Base-by-base conservation (phyloP, 2,797 vertebrate species). In the Dendrocincla tyrannina region DNA sequence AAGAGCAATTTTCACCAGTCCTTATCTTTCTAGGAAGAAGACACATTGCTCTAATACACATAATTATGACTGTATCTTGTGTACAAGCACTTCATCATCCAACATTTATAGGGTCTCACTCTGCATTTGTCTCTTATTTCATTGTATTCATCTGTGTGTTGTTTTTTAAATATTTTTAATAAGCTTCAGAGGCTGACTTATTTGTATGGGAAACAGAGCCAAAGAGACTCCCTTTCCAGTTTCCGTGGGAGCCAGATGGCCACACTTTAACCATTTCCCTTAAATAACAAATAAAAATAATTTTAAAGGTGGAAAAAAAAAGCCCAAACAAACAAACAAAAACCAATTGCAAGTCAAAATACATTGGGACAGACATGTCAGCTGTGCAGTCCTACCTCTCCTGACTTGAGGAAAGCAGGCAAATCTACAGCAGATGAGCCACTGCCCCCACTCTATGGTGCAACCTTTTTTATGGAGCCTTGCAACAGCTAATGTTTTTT, bases 391-490 rank as follows among this genome's bases (percentile, higher is more conserved):
- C 33, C 30, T 7, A n/a, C 60, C 52, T 85, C 41, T 44, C 9
- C 30, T 11, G 56, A 63, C 44, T 39, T 44, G 1, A 2, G 30
- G 25, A 28, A 55, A 53, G 72, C 47, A 91, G 63, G 41, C 13
- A 87, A 35, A 75, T 12, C 84, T 58, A 78, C 9, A 84, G 13
- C 0, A 1, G 18, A 27, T 11, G n/a, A 88, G 39, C 39, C 42
- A 37, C 35, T 63, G 27, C 19, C 42, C 19, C 27, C 24, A 22
- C 7, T 15, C 73, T 18, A 2, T 84, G 39, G 28, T 73, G 59
- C 39, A 90, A 79, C 3, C 25, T 52, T 32, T 87, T 85, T 85
- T 60, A 83, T 10, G n/a, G 52, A 95, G 70, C 47, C 70, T 64
- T 70, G 30, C 41, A 93, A 82, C 17, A 85, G 33, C 37, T 70